phyloP scores from a whole-genome alignment of 2,797 vertebrate genomes.

The Eidolon dupreanum region DNA sequence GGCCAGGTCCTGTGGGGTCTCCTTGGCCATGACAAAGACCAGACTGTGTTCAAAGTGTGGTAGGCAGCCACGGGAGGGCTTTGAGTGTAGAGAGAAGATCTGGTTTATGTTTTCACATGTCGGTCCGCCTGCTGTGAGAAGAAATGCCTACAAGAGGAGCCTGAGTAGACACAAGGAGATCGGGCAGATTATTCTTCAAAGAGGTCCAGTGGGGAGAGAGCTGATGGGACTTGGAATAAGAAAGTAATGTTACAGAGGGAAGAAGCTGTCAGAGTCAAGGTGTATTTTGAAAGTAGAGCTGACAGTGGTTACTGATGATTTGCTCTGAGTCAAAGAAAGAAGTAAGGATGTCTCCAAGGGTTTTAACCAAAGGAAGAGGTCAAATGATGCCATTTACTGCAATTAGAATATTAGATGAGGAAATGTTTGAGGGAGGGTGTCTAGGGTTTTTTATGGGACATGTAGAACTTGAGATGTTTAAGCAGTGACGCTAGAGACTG shows the following conservation, averaged over 20 bases:
- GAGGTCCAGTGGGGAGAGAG: not conserved
- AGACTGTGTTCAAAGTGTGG: not conserved
- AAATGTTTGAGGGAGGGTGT: not conserved
- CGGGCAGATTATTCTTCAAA: not conserved
- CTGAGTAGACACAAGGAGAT: not conserved
- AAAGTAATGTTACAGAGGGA: not conserved
- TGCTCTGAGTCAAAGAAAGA: not conserved
- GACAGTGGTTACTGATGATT: not conserved
- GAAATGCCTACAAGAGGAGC: not conserved
- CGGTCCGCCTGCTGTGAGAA: not conserved
- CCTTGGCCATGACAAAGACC: not conserved
- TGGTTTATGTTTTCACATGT: not conserved
- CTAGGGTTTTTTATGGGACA: not conserved
- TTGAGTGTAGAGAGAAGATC: not conserved
- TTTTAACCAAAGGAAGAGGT: not conserved
- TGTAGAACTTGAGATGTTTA: not conserved
- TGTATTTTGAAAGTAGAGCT: not conserved
- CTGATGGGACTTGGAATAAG: too few species aligned
- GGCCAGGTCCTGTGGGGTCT: not conserved
- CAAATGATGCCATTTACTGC: not conserved
- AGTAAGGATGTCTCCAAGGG: not conserved
- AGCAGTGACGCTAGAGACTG: not conserved
- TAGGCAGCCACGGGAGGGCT: not conserved
- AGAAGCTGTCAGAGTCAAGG: not conserved
- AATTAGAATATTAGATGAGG: not conserved